Conservation (phyloP, 2,797 vertebrate species). For the Triplophysa yarkandensis region DNA sequence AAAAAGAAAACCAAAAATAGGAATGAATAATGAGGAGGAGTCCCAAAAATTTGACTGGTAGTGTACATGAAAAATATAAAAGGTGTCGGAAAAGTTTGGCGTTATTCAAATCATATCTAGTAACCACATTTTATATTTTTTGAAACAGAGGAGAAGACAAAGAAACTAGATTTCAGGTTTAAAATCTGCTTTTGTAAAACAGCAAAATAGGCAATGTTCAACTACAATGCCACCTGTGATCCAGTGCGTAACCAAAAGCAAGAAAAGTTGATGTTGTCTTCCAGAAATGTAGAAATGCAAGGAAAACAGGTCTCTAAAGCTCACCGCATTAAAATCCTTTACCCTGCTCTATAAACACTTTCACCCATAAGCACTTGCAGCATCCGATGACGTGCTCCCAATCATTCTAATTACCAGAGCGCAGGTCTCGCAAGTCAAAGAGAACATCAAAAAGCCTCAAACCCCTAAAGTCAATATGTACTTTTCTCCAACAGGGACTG, state of each 20-base stretch:
- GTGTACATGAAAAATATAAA: too few relatives aligned
- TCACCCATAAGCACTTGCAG: constrained; percentile 54
- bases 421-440: constrained; percentile 70
- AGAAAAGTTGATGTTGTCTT: neutral
- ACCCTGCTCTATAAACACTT: constrained; percentile 48
- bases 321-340: neutral
- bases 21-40: too few relatives aligned
- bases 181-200: neutral
- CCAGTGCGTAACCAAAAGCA: neutral
- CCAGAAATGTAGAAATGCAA: neutral
- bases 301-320: neutral
- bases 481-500: constrained; percentile 74
- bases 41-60: too few relatives aligned
- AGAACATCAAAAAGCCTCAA: constrained; percentile 76
- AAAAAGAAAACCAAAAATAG: too few relatives aligned
- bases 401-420: constrained; percentile 67
- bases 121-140: too few relatives aligned
- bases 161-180: too few relatives aligned
- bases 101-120: too few relatives aligned
- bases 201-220: neutral
- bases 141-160: too few relatives aligned
- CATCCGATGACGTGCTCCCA: constrained; percentile 50
- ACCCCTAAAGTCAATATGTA: constrained; percentile 78
- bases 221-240: neutral
- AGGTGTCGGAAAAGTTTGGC: too few relatives aligned